Conservation (phyloP, 2,888 invertebrate species). For the Eupithecia subfuscata region DNA sequence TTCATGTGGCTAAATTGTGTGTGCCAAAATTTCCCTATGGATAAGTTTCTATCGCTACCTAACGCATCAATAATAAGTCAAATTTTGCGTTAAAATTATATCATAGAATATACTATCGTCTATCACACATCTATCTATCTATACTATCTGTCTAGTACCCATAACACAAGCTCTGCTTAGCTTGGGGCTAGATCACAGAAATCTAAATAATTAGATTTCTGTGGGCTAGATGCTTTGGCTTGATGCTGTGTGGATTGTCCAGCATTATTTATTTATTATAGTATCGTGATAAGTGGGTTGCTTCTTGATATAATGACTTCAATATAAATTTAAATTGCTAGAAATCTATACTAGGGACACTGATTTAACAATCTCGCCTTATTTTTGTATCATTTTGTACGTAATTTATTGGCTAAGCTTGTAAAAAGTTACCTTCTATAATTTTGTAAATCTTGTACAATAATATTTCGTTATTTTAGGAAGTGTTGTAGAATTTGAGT, state of each 20-base stretch:
- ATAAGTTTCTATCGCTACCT: conserved; percentile 15
- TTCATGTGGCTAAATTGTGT: conserved; percentile 57
- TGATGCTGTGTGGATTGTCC: no score
- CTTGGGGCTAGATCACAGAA: no score
- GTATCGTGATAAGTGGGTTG: not conserved
- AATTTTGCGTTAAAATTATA: not conserved
- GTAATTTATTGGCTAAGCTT: conserved; percentile 57
- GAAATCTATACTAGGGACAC: conserved; percentile 21
- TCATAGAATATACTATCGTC: no score
- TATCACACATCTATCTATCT: no score
- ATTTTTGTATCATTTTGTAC: conserved; percentile 62
- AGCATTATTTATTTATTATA: no score
- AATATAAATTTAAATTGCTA: not conserved
- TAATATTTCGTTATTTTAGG: conserved; percentile 54
- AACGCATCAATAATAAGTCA: not conserved
- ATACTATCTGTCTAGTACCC: not conserved
- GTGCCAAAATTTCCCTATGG: conserved; percentile 67
- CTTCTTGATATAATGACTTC: not conserved
- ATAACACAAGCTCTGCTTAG: no score
- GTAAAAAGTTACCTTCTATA: conserved; percentile 72
- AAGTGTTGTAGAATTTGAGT: conserved; percentile 62
- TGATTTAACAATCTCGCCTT: conserved; percentile 39
- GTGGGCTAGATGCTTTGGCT: no score
- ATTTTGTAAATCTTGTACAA: conserved; percentile 68
- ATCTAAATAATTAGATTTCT: no score